phyloP scores from a whole-genome alignment of 2,888 invertebrate species.

The Eupithecia tripunctaria region DNA sequence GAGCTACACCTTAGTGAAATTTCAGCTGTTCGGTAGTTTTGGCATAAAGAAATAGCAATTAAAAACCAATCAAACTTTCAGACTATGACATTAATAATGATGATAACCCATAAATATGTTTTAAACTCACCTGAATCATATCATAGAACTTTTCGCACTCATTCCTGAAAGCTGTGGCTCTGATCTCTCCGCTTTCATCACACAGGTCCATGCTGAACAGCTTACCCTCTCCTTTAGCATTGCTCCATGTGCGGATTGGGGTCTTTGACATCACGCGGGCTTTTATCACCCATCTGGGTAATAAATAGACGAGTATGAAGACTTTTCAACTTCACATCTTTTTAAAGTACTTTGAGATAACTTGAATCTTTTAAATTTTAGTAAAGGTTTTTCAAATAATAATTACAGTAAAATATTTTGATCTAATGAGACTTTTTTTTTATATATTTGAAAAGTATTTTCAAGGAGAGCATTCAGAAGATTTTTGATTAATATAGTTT shows the following conservation, averaged over 20 bases:
- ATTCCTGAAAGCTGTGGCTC: conserved; percentile 95
- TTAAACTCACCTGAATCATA: conserved; percentile 88
- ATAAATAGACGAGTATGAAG: neutral
- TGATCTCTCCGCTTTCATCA: conserved; percentile 97
- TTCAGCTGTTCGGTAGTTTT: no score
- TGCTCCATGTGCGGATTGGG: conserved; percentile 93
- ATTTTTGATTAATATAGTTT: no score
- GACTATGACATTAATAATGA: no score
- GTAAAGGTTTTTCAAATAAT: neutral
- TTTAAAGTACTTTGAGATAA: neutral
- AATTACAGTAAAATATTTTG: neutral
- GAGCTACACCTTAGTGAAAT: no score
- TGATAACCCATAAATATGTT: neutral
- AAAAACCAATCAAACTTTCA: no score
- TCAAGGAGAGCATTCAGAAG: neutral
- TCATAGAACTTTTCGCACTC: conserved; percentile 95
- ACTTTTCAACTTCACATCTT: neutral
- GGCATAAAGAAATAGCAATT: no score
- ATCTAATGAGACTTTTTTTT: no score
- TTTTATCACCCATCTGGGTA: conserved; percentile 94
- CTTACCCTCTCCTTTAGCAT: conserved; percentile 96
- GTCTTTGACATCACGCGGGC: conserved; percentile 94
- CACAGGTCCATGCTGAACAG: conserved; percentile 96
- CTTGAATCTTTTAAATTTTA: neutral
- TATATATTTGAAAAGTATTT: neutral